Percentiles rank a stretch among this genome's conserved stretches.
These are phyloP conservation scores for Tenthredo amoena DNA, from an alignment of 2,888 invertebrate species.

Conservation along the genomic window DNA sequence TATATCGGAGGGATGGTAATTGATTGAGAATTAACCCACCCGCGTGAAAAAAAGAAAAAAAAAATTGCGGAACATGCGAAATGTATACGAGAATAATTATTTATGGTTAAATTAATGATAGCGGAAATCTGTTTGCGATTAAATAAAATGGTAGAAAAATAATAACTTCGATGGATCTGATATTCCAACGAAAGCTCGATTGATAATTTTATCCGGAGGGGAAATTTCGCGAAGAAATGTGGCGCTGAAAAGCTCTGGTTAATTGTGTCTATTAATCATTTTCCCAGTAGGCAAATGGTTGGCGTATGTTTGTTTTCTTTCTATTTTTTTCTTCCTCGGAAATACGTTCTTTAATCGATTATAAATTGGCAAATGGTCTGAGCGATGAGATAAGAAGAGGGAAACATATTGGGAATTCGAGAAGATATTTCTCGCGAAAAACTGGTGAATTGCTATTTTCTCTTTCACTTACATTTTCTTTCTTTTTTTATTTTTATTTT, in stretches of 20 bases:
- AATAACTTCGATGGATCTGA: background rate
- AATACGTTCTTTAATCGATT: background rate
- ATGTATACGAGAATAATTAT: too few relatives aligned
- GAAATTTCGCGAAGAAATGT: background rate
- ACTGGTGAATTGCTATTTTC: background rate
- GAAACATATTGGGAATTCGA: background rate
- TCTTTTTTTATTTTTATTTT: background rate
- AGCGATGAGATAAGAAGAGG: background rate
- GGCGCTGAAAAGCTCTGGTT: background rate
- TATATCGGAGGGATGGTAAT: background rate
- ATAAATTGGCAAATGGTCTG: constrained; percentile 29
- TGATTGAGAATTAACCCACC: background rate
- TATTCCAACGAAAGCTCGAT: background rate
- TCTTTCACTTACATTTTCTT: too few relatives aligned
- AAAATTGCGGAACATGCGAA: too few relatives aligned
- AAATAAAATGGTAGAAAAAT: background rate
- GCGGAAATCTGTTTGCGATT: background rate
- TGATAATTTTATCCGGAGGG: background rate
- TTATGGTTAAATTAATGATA: too few relatives aligned
- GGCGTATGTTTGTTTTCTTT: background rate
- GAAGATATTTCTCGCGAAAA: background rate
- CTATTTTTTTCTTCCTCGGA: background rate
- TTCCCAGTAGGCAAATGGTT: background rate
- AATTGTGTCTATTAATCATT: constrained; percentile 32
- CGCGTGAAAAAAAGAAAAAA: too few relatives aligned